These are phyloP conservation scores for Drosophila robusta DNA, from an alignment of 2,888 invertebrate species.

Conservation along the genomic window DNA sequence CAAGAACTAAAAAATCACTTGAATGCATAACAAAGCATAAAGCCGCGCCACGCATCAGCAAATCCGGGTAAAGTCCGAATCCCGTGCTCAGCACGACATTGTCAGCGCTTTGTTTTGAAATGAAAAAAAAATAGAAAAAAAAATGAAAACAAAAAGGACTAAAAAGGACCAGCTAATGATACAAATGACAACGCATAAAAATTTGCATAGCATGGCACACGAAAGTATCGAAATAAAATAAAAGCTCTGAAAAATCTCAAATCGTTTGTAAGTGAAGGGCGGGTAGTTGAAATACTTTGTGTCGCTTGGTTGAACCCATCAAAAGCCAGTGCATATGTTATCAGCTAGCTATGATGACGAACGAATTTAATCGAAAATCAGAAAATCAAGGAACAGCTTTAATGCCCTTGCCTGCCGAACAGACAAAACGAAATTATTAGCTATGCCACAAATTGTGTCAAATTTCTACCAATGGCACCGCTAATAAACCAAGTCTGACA, in stretches of 20 bases:
- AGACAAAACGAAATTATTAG: slow-evolving; percentile 2
- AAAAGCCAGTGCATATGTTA: slow-evolving; percentile 13
- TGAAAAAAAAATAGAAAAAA: neutral
- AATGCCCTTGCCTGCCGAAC: too few relatives aligned
- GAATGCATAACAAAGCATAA: slow-evolving; percentile 63
- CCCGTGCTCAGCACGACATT: slow-evolving; percentile 23
- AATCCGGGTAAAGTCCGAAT: slow-evolving; percentile 27
- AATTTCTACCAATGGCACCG: slow-evolving; percentile 19
- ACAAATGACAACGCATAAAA: slow-evolving; percentile 57
- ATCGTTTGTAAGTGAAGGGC: slow-evolving; percentile 3
- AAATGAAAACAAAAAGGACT: slow-evolving; percentile 2
- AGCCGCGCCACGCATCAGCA: slow-evolving; percentile 46
- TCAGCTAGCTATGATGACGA: neutral
- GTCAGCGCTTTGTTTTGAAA: slow-evolving; percentile 23
- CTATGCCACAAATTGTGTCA: slow-evolving; percentile 34
- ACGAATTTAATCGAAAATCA: neutral
- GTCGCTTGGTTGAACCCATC: slow-evolving; percentile 21
- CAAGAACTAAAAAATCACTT: slow-evolving; percentile 45
- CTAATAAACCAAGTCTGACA: slow-evolving; percentile 18
- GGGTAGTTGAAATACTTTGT: slow-evolving; percentile 14
- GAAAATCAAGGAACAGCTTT: neutral
- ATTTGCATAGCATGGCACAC: slow-evolving; percentile 38
- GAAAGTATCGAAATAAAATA: slow-evolving; percentile 32
- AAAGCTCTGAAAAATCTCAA: slow-evolving; percentile 14
- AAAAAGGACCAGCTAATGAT: slow-evolving; percentile 53